Evolutionary conservation across 2,888 invertebrate genomes (phyloP), one percentile per base, ranked within the genome.

Genomic region (Leucophenga maculata): DNA sequence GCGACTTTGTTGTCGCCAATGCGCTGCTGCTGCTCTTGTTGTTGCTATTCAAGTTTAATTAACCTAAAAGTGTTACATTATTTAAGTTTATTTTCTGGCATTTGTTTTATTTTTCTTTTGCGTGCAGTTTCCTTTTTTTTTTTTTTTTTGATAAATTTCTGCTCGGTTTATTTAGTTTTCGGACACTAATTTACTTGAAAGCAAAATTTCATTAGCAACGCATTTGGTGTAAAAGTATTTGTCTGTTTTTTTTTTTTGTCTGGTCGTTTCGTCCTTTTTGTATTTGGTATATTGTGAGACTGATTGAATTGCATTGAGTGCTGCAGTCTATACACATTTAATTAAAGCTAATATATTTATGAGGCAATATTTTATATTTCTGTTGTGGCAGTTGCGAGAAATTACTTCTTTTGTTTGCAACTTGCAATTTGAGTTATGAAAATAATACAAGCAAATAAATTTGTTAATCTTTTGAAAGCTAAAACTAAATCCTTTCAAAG

Each of bases 41-140:
- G 78, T 77, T 74, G 80, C 76, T 74, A 77, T 82, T 82, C 79
- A 78, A 80, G 78, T 84, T 84, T 82, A 82, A 82, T 82, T 82
- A 82, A 82, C 84, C 81, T 84, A 84, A 84, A 82, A 84, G 82
- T 84, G 77, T 77, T 83, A 79, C 79, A 80, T 82, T 80, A 80
- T 83, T 80, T 84, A 84, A 78, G 80, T 80, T 84, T 79, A 55
- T 13, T 64, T 68, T 68, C 16, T 77, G 72, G 73, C 70, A 60
- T 14, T 26, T 57, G 46, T 46, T n/a, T 46, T 46, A 13, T 13
- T 50, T 50, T n/a, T 1, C 50, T 50, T 50, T 50, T 50, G 39
- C 8, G 4, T 26, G 26, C n/a, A 46, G 2, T 46, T 46, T 46
- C 6, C 50, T n/a, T 50, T 6, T 50, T 50, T 50, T 50, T 50